Conservation (phyloP, 2,888 invertebrate species). For the Mythimna pallens region DNA sequence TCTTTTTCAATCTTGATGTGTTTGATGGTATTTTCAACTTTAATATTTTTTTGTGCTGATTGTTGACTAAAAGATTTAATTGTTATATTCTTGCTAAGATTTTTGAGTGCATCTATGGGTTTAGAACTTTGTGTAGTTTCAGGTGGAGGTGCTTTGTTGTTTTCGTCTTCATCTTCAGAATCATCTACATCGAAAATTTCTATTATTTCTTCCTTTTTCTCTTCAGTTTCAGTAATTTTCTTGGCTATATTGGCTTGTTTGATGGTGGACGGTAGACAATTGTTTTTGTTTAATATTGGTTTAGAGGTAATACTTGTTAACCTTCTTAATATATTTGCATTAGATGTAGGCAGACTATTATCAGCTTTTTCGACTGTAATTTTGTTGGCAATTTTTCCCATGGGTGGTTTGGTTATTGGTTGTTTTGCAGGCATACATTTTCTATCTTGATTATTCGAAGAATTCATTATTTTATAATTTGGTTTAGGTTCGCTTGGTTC, state of each 20-base stretch:
- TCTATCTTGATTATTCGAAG: constrained; percentile 28
- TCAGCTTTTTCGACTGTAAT: constrained; percentile 23
- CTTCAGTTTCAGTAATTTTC: constrained; percentile 59
- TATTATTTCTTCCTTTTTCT: constrained; percentile 75
- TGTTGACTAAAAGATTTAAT: constrained; percentile 72
- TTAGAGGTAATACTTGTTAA: constrained; percentile 61
- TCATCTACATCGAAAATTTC: constrained; percentile 87
- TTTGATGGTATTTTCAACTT: constrained; percentile 39
- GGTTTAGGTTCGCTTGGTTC: constrained; percentile 30
- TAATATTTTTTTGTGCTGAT: constrained; percentile 37
- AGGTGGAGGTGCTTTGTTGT: constrained; percentile 39
- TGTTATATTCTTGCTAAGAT: constrained; percentile 77
- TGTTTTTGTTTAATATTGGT: constrained; percentile 44
- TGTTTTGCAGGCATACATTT: constrained; percentile 11
- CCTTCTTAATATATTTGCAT: constrained; percentile 40
- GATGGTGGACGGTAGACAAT: constrained; percentile 13
- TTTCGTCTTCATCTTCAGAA: constrained; percentile 81
- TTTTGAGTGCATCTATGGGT: constrained; percentile 71
- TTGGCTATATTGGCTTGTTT: constrained; percentile 62
- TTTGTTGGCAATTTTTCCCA: constrained; percentile 13
- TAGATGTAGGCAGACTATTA: constrained; percentile 23
- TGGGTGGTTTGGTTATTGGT: constrained; percentile 9
- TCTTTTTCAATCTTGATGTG: constrained; percentile 55
- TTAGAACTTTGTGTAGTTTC: constrained; percentile 47
- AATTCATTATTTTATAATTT: constrained; percentile 14